Evolutionary conservation across 2,113 vertebrate genomes (phyloP), one percentile per base, ranked within the genome.

Genomic region (Bambusicola thoracicus): DNA sequence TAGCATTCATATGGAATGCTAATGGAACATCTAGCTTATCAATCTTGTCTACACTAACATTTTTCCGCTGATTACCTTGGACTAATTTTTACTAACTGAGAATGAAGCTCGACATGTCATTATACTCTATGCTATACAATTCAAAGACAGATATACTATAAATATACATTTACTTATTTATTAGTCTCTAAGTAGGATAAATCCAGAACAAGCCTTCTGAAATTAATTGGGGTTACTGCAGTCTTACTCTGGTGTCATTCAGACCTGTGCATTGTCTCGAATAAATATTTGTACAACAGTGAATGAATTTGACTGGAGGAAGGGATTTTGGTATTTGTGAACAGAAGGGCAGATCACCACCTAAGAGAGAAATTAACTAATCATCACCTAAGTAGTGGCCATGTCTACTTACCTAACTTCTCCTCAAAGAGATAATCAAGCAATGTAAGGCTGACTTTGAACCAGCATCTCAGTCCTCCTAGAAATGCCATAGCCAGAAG

Each of bases 171-270:
- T 27, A 56, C 32, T 32, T 56, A 18, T 32, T 56, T 56, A 32
- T 90, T 92, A 84, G 81, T 79, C 56, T 93, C 88, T 5, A 10
- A 88, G 51, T 59, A 61, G 80, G 65, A 69, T 92, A 90, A 90
- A 83, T 44, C 41, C 63, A 66, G 48, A 89, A 83, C 81, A 92
- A 86, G 43, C 80, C 76, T 75, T 58, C 69, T 62, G 65, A 94
- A 96, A 90, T 89, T 94, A 96, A 95, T 79, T 89, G 51, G 30
- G 66, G 77, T 92, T 89, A 81, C 36, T 87, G 74, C 70, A 91
- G 75, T 13, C 55, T 73, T 80, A 73, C 20, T 76, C 58, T 48
- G 44, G 89, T 89, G 67, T 67, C 77, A 84, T 40, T 85, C 88
- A 83, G 59, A 86, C n/a, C 51, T 43, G 21, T 25, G 20, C 68